Evolutionary conservation across 2,113 vertebrate genomes (phyloP).

Genomic region (Orycteropus afer): DNA sequence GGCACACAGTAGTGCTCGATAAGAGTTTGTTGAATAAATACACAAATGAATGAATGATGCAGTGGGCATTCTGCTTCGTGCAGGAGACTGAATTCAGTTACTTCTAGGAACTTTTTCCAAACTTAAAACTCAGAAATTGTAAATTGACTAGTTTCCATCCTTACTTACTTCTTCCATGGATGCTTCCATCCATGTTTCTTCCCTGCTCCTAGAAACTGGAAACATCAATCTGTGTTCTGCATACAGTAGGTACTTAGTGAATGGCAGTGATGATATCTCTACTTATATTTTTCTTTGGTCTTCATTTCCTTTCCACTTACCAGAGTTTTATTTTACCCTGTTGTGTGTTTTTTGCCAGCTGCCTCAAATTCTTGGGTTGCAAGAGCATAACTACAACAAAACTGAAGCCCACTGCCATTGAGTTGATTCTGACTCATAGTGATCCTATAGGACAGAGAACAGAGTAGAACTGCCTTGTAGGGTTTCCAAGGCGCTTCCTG

Average conservation of each 20-base stretch:
- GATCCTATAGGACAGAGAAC: no score
- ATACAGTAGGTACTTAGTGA: neutral
- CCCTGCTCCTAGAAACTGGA: neutral
- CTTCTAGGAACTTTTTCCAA: neutral
- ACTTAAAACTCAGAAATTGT: neutral
- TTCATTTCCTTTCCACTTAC: neutral
- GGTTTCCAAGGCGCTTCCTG: no score
- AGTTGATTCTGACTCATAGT: no score
- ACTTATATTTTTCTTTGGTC: neutral
- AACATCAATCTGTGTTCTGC: neutral
- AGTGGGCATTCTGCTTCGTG: neutral
- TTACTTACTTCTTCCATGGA: neutral
- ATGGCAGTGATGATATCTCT: neutral
- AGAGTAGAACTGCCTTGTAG: no score
- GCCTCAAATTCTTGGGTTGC: neutral
- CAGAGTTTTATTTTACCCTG: slow-evolving; percentile 1
- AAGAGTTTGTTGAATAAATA: neutral
- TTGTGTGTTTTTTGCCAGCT: neutral
- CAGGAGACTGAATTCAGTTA: neutral
- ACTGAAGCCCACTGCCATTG: no score
- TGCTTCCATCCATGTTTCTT: neutral
- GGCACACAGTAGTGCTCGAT: neutral
- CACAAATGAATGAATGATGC: neutral
- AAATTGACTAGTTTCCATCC: neutral
- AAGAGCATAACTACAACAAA: no score